A percentile compares a stretch with the other conserved stretches of the same genome.
Conservation (phyloP, 2,113 vertebrate species). For the Talpa occidentalis region DNA sequence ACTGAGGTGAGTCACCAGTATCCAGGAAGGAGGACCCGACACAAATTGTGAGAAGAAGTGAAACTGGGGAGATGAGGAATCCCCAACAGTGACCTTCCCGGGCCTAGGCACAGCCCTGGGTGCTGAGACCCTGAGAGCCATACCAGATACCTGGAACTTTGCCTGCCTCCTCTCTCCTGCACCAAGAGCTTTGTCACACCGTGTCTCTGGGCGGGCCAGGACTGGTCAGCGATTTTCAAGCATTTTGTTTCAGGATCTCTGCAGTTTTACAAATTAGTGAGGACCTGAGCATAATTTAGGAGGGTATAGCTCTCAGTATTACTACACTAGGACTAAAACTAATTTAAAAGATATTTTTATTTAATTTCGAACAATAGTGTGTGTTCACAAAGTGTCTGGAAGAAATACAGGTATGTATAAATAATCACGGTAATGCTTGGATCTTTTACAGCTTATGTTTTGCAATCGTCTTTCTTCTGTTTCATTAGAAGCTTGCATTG, state of each 20-base stretch:
- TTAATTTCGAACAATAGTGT: not conserved
- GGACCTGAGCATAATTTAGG: not conserved
- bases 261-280: not conserved
- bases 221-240: too few species aligned
- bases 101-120: fast-evolving
- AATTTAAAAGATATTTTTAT: not conserved
- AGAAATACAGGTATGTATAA: not conserved
- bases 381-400: not conserved
- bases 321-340: not conserved
- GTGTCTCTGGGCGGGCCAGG: too few species aligned
- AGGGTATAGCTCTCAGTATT: not conserved
- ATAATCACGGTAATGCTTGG: not conserved
- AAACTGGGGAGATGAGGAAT: too few species aligned
- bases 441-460: too few species aligned
- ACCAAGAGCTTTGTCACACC: too few species aligned
- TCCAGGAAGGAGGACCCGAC: too few species aligned
- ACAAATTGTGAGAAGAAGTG: too few species aligned
- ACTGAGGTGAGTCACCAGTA: too few species aligned
- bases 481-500: not conserved
- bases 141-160: not conserved
- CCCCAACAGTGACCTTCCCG: too few species aligned
- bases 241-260: not conserved
- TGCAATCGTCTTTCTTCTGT: not conserved
- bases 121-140: not conserved
- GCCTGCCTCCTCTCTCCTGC: not conserved